Evolutionary conservation across 2,113 vertebrate species (phyloP).

Genomic region (Colinus virginianus): DNA sequence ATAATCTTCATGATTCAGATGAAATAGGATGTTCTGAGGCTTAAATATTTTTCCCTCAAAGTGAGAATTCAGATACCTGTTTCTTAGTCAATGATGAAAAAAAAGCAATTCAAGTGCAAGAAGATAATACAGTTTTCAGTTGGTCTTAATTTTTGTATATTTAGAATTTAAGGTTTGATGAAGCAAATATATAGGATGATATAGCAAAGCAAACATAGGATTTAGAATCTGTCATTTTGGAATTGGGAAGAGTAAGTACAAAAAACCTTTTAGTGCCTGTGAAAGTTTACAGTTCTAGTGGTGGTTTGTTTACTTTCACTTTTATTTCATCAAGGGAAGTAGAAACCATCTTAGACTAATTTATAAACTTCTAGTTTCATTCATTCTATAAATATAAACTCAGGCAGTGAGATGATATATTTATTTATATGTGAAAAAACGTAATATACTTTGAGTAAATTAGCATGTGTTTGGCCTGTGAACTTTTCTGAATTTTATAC

Average conservation of each 20-base stretch:
- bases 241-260: background rate
- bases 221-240: background rate
- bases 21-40: background rate
- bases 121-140: background rate
- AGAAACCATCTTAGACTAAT: background rate
- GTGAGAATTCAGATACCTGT: background rate
- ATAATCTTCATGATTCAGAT: background rate
- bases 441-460: background rate
- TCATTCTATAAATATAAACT: background rate
- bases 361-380: background rate
- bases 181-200: background rate
- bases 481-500: background rate
- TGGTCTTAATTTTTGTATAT: background rate
- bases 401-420: background rate
- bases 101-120: background rate
- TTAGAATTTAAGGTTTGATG: background rate
- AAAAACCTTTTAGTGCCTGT: background rate
- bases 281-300: background rate
- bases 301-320: accelerated
- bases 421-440: background rate
- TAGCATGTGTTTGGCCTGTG: background rate
- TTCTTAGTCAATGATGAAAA: background rate
- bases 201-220: too few relatives aligned
- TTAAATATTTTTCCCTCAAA: background rate
- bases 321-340: background rate